Percentiles rank a stretch among this genome's conserved stretches.
These are phyloP conservation scores for Limnephilus lunatus DNA, from an alignment of 2,888 invertebrate genomes.

Conservation along the genomic window DNA sequence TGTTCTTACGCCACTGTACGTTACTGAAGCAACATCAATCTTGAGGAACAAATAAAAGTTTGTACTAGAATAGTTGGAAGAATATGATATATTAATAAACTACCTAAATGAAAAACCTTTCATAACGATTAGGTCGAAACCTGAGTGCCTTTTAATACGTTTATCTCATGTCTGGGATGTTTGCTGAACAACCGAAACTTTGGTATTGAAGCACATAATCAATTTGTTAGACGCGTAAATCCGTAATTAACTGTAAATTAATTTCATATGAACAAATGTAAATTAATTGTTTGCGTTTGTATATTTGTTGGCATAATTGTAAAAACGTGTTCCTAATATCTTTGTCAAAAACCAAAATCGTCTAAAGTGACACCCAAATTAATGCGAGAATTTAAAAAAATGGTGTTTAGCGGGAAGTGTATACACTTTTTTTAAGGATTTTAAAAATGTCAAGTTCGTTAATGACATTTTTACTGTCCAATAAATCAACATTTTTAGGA, in stretches of 20 bases:
- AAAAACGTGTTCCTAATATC: too few species aligned
- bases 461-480: neutral
- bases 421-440: neutral
- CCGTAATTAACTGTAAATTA: neutral
- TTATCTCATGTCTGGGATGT: neutral
- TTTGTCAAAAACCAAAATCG: too few species aligned
- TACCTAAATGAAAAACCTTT: neutral
- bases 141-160: neutral
- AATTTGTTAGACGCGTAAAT: neutral
- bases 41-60: neutral
- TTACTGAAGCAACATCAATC: neutral
- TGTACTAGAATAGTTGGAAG: neutral
- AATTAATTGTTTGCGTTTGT: too few species aligned
- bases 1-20: neutral
- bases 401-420: neutral
- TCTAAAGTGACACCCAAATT: too few species aligned
- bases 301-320: too few species aligned
- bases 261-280: too few species aligned
- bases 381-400: neutral
- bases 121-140: neutral
- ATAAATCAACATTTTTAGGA: too few species aligned
- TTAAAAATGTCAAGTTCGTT: neutral
- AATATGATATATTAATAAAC: neutral
- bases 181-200: neutral
- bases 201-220: neutral